These are phyloP conservation scores for Zaprionus vittiger DNA, from an alignment of 1,140 invertebrate species.

Conservation along the genomic window DNA sequence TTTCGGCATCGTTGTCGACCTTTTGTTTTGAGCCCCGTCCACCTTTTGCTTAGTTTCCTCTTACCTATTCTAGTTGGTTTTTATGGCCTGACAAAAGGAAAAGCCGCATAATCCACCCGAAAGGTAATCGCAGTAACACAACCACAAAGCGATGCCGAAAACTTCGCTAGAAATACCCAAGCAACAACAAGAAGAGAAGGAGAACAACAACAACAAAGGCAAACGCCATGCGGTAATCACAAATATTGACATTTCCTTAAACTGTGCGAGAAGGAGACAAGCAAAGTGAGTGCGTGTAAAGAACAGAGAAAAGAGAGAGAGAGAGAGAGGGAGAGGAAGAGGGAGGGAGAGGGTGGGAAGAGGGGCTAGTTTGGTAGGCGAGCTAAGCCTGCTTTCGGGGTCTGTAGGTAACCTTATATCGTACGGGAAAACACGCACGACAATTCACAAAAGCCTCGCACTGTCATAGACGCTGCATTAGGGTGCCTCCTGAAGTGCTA, in stretches of 20 bases:
- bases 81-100: constrained; percentile 50
- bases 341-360: not conserved
- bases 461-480: not conserved
- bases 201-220: constrained; percentile 9
- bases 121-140: constrained; percentile 24
- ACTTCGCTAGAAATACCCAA: constrained; percentile 66
- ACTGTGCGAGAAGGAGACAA: constrained; percentile 2
- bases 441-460: constrained; percentile 39
- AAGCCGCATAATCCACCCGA: constrained; percentile 37
- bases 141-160: constrained; percentile 53
- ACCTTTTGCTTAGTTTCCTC: not conserved
- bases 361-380: not conserved
- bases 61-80: constrained; percentile 1
- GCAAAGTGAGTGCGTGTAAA: not conserved
- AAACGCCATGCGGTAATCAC: constrained; percentile 71
- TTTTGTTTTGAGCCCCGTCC: constrained; percentile 23
- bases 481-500: not conserved
- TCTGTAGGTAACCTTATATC: constrained; percentile 49
- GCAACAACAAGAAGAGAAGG: not conserved
- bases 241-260: constrained; percentile 72
- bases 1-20: constrained; percentile 37
- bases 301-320: not conserved
- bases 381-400: not conserved
- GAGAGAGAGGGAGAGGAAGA: not conserved
- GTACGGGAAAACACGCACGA: constrained; percentile 9